Base-by-base conservation (phyloP, 2,113 vertebrate species). In the Muscicapa adusta region DNA sequence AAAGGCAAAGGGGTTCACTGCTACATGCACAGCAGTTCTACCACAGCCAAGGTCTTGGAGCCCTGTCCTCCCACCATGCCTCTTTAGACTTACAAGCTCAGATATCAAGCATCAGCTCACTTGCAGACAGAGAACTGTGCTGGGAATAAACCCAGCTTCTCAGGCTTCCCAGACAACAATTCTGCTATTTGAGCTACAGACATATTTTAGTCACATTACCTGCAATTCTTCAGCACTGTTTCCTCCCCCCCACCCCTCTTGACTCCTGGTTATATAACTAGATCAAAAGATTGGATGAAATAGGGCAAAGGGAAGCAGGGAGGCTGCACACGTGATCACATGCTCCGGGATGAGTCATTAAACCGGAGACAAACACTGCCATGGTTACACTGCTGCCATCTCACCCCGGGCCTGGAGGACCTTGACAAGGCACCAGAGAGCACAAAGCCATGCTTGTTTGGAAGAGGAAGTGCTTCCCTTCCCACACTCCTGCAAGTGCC, bases 241-340 rank as follows among this genome's bases (percentile, higher is more conserved):
- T 91, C 72, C 85, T 90, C 77, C 20, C 56, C 81, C 75, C 38
- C n/a, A 61, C 34, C 65, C 60, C 65, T 76, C 80, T 86, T 12
- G 8, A 81, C 80, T 95, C 72, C 66, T 29, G 34, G 70, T 97
- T 97, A 96, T 62, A 57, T 95, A 97, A 97, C 91, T 88, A 94
- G 90, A 95, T 93, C 91, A 95, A 96, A 96, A 96, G 93, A 92
- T 43, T 74, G 91, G 91, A 92, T 93, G 94, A 97, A 97, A 96
- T 58, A 97, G 94, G 95, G 96, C 96, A 97, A 94, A 95, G 96
- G 85, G 95, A 97, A 96, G 36, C 91, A 63, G 88, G 88, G 93
- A 96, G 85, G 91, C 88, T 91, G 86, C 60, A 89, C 92, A 96
- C 7, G 43, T 95, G 94, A 91, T 43, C 68, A 23, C 88, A 96